These are phyloP conservation scores for Cybosia mesomella DNA, from an alignment of 2,888 invertebrate genomes.

Conservation along the genomic window DNA sequence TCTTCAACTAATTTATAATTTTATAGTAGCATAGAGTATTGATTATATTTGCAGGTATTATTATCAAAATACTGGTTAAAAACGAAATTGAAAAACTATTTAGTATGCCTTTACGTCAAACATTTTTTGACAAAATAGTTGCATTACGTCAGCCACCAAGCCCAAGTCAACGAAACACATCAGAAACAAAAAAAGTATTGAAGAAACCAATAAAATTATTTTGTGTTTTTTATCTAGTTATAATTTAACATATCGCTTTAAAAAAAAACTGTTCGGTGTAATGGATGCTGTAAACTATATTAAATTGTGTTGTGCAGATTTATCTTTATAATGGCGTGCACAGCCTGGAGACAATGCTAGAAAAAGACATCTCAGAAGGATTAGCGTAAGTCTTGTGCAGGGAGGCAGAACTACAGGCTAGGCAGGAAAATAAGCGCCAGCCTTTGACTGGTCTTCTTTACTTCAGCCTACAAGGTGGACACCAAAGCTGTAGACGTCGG, in stretches of 20 bases:
- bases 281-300: slow-evolving; percentile 18
- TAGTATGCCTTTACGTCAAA: background rate
- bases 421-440: background rate
- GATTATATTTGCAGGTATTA: background rate
- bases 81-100: slow-evolving; percentile 16
- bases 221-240: slow-evolving; percentile 19
- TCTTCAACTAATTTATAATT: too few species aligned
- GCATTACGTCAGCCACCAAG: slow-evolving; percentile 24
- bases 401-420: background rate
- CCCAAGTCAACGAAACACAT: slow-evolving; percentile 21
- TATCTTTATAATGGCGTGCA: slow-evolving; percentile 37
- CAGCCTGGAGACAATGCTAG: slow-evolving; percentile 41
- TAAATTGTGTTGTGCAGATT: slow-evolving; percentile 23
- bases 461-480: background rate
- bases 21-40: too few species aligned
- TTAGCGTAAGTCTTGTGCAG: slow-evolving; percentile 44
- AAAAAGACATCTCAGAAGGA: slow-evolving; percentile 30
- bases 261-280: slow-evolving; percentile 18
- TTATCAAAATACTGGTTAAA: slow-evolving; percentile 23
- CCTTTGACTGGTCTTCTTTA: background rate
- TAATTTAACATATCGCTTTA: slow-evolving; percentile 21
- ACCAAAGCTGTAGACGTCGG: too few species aligned
- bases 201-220: slow-evolving; percentile 13
- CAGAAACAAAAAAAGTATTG: slow-evolving; percentile 18
- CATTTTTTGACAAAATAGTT: slow-evolving; percentile 38